Evolutionary conservation across 53 echinoderm and acorn worm species (phyloP).

Genomic region (Mesocentrotus franciscanus): DNA sequence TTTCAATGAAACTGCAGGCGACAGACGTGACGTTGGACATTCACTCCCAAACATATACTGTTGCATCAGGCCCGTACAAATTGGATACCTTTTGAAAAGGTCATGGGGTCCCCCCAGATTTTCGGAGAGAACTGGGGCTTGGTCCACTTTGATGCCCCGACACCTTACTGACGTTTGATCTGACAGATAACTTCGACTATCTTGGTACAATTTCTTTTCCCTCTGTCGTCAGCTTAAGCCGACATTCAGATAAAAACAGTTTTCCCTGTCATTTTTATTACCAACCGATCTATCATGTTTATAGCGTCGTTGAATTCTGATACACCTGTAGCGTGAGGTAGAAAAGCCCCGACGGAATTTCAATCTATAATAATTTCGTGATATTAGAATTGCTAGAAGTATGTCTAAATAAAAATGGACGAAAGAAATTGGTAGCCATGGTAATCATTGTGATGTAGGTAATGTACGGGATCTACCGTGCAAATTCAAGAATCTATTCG

Average conservation of each 20-base stretch:
- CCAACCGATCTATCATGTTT: too few relatives aligned
- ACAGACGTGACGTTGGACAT: not conserved
- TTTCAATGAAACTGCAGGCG: not conserved
- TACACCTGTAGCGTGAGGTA: not conserved
- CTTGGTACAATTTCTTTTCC: not conserved
- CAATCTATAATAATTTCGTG: not conserved
- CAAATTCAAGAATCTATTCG: not conserved
- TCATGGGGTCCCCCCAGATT: constrained; percentile 2
- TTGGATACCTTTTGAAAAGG: constrained; percentile 23
- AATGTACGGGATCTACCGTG: not conserved
- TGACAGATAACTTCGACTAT: constrained; percentile 7
- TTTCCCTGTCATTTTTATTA: not conserved
- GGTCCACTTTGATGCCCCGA: not conserved
- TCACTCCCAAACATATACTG: not conserved
- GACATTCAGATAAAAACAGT: not conserved
- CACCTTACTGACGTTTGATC: constrained; percentile 33
- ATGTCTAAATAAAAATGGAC: not conserved
- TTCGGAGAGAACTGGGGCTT: not conserved
- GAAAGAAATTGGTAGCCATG: not conserved
- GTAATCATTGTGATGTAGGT: not conserved
- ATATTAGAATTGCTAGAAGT: not conserved
- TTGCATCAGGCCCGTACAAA: not conserved
- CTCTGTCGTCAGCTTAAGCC: not conserved
- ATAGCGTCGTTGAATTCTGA: not conserved
- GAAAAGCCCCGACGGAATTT: not conserved